Conservation (phyloP, 2,888 invertebrate genomes). For the Odontomyia ornata region DNA sequence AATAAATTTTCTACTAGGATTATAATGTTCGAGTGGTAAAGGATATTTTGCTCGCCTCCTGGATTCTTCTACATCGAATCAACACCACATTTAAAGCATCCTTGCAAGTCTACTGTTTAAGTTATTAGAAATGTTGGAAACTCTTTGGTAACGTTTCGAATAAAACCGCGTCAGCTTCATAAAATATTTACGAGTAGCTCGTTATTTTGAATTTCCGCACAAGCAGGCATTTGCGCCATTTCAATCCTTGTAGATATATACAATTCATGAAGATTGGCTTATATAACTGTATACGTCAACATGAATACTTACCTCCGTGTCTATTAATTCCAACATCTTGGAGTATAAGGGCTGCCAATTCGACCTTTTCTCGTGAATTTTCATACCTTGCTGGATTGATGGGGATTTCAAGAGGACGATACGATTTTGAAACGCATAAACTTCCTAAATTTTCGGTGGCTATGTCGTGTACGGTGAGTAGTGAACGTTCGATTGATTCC, state of each 20-base stretch:
- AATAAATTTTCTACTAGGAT: slow-evolving; percentile 32
- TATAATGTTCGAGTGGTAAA: not conserved
- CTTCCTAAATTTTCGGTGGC: slow-evolving; percentile 76
- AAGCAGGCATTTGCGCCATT: not conserved
- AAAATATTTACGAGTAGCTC: slow-evolving; percentile 22
- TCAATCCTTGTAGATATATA: not conserved
- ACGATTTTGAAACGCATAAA: slow-evolving; percentile 76
- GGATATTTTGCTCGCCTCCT: not conserved
- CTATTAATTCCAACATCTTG: slow-evolving; percentile 75
- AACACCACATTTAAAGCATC: not conserved
- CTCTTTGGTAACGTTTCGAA: not conserved
- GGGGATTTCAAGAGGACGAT: slow-evolving; percentile 74
- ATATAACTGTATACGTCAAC: not conserved
- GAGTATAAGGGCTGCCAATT: slow-evolving; percentile 78
- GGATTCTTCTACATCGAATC: not conserved
- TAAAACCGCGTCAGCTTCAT: slow-evolving; percentile 17
- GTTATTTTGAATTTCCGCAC: slow-evolving; percentile 23
- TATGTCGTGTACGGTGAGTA: slow-evolving; percentile 79
- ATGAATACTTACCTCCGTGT: slow-evolving; percentile 66
- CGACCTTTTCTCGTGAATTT: slow-evolving; percentile 79
- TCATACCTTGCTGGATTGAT: slow-evolving; percentile 78
- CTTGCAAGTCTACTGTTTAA: not conserved
- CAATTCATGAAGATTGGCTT: not conserved
- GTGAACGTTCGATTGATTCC: slow-evolving; percentile 73
- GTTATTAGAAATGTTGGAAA: not conserved